Evolutionary conservation across 2,113 vertebrate species (phyloP).

Genomic region (Osmerus mordax): DNA sequence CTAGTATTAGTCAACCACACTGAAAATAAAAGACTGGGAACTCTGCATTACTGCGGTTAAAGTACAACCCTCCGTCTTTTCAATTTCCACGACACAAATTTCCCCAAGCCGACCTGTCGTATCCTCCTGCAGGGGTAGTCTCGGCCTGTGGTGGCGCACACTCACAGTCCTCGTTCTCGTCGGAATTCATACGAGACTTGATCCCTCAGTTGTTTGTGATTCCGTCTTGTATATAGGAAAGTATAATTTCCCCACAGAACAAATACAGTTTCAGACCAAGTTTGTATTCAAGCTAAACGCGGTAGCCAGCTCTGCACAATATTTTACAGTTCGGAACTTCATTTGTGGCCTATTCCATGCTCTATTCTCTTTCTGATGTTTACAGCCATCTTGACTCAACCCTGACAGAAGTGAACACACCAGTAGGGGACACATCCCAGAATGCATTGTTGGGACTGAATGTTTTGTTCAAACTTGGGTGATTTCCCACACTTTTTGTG

Average conservation of each 20-base stretch:
- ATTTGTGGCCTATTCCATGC: slow-evolving; percentile 1
- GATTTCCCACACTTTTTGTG: too few relatives aligned
- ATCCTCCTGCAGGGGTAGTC: slow-evolving; percentile 59
- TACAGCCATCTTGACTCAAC: neutral
- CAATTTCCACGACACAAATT: slow-evolving; percentile 48
- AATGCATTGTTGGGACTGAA: neutral
- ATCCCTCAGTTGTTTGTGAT: slow-evolving; percentile 25
- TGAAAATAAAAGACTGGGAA: neutral
- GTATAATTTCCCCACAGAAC: neutral
- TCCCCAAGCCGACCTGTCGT: slow-evolving; percentile 60
- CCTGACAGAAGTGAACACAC: too few relatives aligned
- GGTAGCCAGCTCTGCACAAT: neutral
- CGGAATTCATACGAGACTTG: slow-evolving; percentile 78
- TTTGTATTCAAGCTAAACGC: neutral
- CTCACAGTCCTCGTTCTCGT: slow-evolving; percentile 76
- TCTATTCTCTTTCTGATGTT: neutral
- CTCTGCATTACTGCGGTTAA: neutral
- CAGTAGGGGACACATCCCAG: neutral
- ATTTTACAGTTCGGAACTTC: neutral
- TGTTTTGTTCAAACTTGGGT: too few relatives aligned
- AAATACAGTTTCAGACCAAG: neutral
- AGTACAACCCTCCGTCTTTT: neutral
- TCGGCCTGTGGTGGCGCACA: slow-evolving; percentile 78
- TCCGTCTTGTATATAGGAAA: neutral
- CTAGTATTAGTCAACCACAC: neutral